Conservation (phyloP, 1,140 invertebrate genomes). For the Drosophila rhopaloa region DNA sequence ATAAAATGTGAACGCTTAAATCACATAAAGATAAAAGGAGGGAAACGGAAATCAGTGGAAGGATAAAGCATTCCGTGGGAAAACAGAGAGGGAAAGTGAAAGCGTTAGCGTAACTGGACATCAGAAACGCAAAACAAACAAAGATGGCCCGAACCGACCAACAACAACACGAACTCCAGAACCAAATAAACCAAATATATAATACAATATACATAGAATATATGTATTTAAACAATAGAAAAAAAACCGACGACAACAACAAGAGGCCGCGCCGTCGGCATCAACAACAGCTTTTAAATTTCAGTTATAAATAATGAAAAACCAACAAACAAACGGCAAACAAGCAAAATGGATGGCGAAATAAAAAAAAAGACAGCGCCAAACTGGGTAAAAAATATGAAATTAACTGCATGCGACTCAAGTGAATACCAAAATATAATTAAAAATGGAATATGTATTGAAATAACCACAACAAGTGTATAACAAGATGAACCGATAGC, state of each 20-base stretch:
- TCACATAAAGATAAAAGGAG: background rate
- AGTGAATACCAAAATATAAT: slow-evolving; percentile 15
- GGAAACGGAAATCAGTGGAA: background rate
- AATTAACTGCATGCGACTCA: slow-evolving; percentile 13
- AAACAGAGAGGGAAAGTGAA: slow-evolving; percentile 14
- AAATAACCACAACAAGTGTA: background rate
- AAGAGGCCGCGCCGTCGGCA: slow-evolving; percentile 10
- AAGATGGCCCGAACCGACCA: background rate
- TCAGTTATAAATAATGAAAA: slow-evolving; percentile 52
- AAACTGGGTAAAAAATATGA: slow-evolving; percentile 13
- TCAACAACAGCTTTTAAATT: slow-evolving; percentile 21
- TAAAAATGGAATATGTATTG: background rate
- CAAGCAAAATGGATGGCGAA: slow-evolving; percentile 21
- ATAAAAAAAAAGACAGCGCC: slow-evolving; percentile 3
- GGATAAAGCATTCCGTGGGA: background rate
- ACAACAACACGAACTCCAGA: slow-evolving; percentile 9
- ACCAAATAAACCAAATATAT: slow-evolving; percentile 15
- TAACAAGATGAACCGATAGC: background rate
- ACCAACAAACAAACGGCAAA: slow-evolving; percentile 48
- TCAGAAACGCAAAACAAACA: slow-evolving; percentile 17
- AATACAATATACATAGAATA: slow-evolving; percentile 3
- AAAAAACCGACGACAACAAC: slow-evolving; percentile 6
- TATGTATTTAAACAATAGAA: slow-evolving; percentile 8
- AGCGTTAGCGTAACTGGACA: slow-evolving; percentile 27
- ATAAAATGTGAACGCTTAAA: slow-evolving; percentile 8